Percentiles rank a stretch among this genome's conserved stretches.
Conservation (phyloP, 2,888 invertebrate genomes). For the Gibbula magus region DNA sequence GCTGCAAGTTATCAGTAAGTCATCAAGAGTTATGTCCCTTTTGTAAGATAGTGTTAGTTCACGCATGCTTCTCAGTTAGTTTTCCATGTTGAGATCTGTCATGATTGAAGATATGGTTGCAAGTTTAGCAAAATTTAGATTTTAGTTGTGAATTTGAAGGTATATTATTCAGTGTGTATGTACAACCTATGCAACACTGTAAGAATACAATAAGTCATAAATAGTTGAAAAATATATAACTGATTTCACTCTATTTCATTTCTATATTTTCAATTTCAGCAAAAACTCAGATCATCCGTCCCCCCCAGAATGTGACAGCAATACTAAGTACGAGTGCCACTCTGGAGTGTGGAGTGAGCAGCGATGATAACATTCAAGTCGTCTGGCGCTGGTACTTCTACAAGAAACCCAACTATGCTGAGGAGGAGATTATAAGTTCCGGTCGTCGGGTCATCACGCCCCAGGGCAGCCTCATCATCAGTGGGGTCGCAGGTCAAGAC, state of each 20-base stretch:
- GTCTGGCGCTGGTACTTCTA: slow-evolving; percentile 67
- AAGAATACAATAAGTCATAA: too few species aligned
- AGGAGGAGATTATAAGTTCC: slow-evolving; percentile 37
- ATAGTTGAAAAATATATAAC: too few species aligned
- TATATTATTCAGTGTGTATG: too few species aligned
- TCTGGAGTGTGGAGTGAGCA: slow-evolving; percentile 91
- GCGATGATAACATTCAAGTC: slow-evolving; percentile 83
- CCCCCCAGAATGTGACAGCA: slow-evolving; percentile 92
- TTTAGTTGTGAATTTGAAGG: too few species aligned
- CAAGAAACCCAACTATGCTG: slow-evolving; percentile 32
- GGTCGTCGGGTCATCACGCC: slow-evolving; percentile 45
- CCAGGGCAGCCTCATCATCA: slow-evolving; percentile 91
- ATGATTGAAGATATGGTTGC: too few species aligned
- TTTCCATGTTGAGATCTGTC: too few species aligned
- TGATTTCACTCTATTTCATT: background rate
- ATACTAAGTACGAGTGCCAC: slow-evolving; percentile 94
- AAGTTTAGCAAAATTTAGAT: too few species aligned
- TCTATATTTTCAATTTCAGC: slow-evolving; percentile 78
- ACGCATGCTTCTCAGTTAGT: too few species aligned
- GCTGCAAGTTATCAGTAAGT: slow-evolving; percentile 80
- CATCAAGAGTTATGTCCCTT: background rate
- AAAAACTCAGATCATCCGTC: slow-evolving; percentile 93
- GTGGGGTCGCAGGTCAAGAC: slow-evolving; percentile 80
- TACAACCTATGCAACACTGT: too few species aligned
- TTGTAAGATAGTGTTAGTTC: too few species aligned